Evolutionary conservation across 2,888 invertebrate species (phyloP), one percentile per base, ranked within the genome.

Genomic region (Caenorhabditis plicata): DNA sequence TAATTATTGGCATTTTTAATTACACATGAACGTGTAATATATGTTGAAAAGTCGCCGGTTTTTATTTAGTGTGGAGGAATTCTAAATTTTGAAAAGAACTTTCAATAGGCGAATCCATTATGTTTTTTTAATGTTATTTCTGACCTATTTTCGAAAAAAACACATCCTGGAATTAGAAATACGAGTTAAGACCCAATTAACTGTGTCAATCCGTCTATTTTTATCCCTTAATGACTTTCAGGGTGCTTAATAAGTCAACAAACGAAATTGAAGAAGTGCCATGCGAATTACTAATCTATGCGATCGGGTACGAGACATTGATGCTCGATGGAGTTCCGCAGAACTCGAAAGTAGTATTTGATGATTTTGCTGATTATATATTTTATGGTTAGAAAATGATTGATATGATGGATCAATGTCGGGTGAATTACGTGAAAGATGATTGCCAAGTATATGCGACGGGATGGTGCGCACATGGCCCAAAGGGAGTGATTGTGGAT

Each of bases 221-320:
- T n/a, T n/a, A n/a, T n/a, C n/a, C n/a, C n/a, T n/a, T n/a, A n/a
- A 33, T 73, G 8, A 31, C 22, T n/a, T 39, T 58, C 0, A 47
- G 38, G 11, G 36, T 47, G 13, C 11, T 8, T 11, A 61, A 63
- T 22, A 50, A 23, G 9, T 35, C 51, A 42, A 58, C 17, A 7
- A 44, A 35, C 2, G 31, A 43, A 32, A 40, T 32, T 36, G 68
- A 64, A n/a, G 50, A 40, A 15, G 8, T 74, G 33, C 81, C 87
- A 1, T 89, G 89, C 78, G 87, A 88, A 69, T 83, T 94, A 75
- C 87, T 82, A 33, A 76, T 81, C 17, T 75, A 75, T 51, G 75
- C 77, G 19, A 73, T 80, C 19, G 80, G 80, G 4, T 81, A 76
- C 51, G 68, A 77, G 43, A 65, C 68, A 29, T 56, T 74, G 22